Evolutionary conservation across 2,888 invertebrate species (phyloP).

Genomic region (Leptinotarsa peninsularis): DNA sequence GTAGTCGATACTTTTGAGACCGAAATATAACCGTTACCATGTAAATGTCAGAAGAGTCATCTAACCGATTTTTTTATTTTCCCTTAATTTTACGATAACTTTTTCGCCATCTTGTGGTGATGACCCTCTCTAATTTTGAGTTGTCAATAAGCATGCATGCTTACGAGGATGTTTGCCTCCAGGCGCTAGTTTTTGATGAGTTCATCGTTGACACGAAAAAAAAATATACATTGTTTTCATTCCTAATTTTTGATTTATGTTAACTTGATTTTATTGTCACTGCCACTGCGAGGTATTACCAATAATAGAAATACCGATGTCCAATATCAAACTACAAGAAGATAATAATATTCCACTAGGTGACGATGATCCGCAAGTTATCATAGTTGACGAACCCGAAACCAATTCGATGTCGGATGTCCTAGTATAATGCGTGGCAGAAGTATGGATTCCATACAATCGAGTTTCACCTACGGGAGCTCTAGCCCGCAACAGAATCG

Average conservation of each 20-base stretch:
- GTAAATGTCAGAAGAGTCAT: too few relatives aligned
- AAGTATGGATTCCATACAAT: constrained; percentile 91
- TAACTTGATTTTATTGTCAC: not conserved
- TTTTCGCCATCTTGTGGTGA: too few relatives aligned
- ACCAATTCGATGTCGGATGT: constrained; percentile 67
- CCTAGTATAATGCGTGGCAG: constrained; percentile 80
- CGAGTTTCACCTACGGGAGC: constrained; percentile 88
- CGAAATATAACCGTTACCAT: too few relatives aligned
- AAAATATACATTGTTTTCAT: not conserved
- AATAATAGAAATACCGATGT: constrained; percentile 49
- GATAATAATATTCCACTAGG: constrained; percentile 90
- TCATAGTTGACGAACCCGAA: constrained; percentile 84
- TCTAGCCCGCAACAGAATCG: constrained; percentile 81
- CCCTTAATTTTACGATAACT: too few relatives aligned
- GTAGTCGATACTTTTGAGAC: too few relatives aligned
- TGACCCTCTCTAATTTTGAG: too few relatives aligned
- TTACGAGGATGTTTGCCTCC: too few relatives aligned
- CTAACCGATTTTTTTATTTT: too few relatives aligned
- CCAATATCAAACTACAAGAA: constrained; percentile 79
- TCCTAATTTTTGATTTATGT: not conserved
- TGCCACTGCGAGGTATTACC: not conserved
- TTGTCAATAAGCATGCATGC: too few relatives aligned
- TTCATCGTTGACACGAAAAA: not conserved
- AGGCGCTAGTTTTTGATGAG: not conserved
- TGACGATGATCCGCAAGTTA: constrained; percentile 94